phyloP scores from a whole-genome alignment of 2,113 vertebrate species.

The Silurus meridionalis region DNA sequence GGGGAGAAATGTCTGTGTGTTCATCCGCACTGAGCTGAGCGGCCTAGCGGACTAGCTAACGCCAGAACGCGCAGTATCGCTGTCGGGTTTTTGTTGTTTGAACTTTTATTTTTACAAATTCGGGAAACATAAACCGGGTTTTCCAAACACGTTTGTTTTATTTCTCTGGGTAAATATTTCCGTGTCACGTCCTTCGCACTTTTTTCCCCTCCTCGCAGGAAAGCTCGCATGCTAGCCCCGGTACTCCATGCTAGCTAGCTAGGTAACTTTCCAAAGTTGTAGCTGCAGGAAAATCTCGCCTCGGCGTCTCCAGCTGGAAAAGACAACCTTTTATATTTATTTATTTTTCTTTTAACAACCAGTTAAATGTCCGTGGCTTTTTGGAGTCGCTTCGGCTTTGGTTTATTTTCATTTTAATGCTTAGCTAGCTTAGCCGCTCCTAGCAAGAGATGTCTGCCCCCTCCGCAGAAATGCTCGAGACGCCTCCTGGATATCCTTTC shows the following conservation, averaged over 20 bases:
- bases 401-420: slow-evolving; percentile 51
- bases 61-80: not conserved
- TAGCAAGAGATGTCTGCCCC: slow-evolving; percentile 80
- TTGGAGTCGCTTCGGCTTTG: not conserved
- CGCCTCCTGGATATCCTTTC: slow-evolving; percentile 90
- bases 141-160: not conserved
- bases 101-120: not conserved
- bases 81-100: not conserved
- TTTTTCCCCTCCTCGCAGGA: not conserved
- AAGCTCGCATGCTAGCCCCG: slow-evolving; percentile 34
- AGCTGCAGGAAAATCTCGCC: not conserved
- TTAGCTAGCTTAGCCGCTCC: slow-evolving; percentile 58
- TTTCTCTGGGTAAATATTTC: not conserved
- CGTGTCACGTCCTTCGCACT: slow-evolving; percentile 15
- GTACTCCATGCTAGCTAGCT: slow-evolving; percentile 15
- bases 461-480: slow-evolving; percentile 89
- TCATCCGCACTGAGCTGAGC: slow-evolving; percentile 9
- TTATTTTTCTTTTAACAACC: not conserved
- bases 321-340: too few species aligned
- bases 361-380: slow-evolving; percentile 10
- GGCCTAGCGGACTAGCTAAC: slow-evolving; percentile 47
- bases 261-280: slow-evolving; percentile 47
- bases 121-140: not conserved
- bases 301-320: too few species aligned
- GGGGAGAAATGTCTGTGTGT: not conserved